Conservation (phyloP, 2,797 vertebrate species). For the Fistularia commersonii region DNA sequence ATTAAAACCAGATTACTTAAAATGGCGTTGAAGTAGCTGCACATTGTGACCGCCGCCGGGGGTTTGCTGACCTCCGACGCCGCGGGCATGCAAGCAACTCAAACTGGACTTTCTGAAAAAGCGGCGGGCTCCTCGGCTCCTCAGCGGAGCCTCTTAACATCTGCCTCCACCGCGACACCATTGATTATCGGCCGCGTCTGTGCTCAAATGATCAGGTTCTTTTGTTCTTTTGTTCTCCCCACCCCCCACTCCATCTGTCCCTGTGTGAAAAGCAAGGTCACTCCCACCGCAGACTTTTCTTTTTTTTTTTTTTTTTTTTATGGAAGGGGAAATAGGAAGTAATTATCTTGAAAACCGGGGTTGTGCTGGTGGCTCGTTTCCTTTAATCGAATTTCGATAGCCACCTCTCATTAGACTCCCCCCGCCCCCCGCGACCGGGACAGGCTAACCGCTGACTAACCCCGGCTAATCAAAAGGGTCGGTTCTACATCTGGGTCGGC, state of each 20-base stretch:
- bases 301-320: too few relatives aligned
- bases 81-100: too few relatives aligned
- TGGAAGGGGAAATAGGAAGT: constrained; percentile 68
- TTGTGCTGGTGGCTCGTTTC: constrained; percentile 77
- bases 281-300: constrained; percentile 28
- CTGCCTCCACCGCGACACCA: constrained; percentile 36
- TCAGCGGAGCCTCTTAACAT: too few relatives aligned
- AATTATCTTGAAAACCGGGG: constrained; percentile 84
- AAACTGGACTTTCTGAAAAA: too few relatives aligned
- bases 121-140: too few relatives aligned
- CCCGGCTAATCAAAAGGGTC: constrained; percentile 61
- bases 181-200: constrained; percentile 66
- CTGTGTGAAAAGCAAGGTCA: constrained; percentile 51
- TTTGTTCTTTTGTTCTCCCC: constrained; percentile 35
- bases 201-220: constrained; percentile 61
- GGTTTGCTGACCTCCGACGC: too few relatives aligned
- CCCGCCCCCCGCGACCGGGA: constrained; percentile 63
- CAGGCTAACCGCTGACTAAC: constrained; percentile 62
- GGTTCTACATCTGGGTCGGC: constrained; percentile 45
- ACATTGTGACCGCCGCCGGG: too few relatives aligned
- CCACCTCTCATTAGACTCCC: constrained; percentile 74
- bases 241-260: constrained; percentile 59
- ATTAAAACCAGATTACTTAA: too few relatives aligned
- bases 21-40: too few relatives aligned
- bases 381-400: constrained; percentile 86